phyloP scores from a whole-genome alignment of 2,888 invertebrate genomes.

The Pollenia angustigena region DNA sequence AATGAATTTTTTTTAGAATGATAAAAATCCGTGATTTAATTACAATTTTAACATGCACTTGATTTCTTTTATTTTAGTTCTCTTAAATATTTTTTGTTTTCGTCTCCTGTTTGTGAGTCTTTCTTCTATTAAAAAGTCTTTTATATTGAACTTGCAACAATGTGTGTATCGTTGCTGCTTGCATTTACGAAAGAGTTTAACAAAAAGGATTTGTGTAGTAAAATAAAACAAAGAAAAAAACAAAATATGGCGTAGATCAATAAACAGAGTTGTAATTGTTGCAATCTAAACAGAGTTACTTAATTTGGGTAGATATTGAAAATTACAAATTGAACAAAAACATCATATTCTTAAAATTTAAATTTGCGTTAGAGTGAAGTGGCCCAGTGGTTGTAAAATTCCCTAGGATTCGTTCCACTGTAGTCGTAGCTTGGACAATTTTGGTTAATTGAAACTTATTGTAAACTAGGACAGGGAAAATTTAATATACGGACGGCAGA shows the following conservation, averaged over 20 bases:
- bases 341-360: no score
- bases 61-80: conserved; percentile 43
- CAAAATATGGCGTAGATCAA: conserved; percentile 26
- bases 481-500: no score
- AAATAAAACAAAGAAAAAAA: not conserved
- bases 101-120: conserved; percentile 11
- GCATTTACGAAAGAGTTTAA: conserved; percentile 35
- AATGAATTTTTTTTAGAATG: not conserved
- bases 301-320: not conserved
- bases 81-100: conserved; percentile 36
- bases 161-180: conserved; percentile 21
- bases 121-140: conserved; percentile 12
- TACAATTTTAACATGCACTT: conserved; percentile 45
- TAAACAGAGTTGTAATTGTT: conserved; percentile 25
- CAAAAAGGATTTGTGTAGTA: not conserved
- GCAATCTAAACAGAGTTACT: not conserved
- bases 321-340: not conserved
- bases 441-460: no score
- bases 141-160: conserved; percentile 54
- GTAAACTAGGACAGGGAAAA: no score
- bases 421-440: no score
- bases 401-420: no score
- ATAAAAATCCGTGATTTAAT: conserved; percentile 14
- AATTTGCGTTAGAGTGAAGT: no score
- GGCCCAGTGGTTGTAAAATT: no score